Conservation (phyloP, 2,888 invertebrate species). For the Amblyjoppa proteus region DNA sequence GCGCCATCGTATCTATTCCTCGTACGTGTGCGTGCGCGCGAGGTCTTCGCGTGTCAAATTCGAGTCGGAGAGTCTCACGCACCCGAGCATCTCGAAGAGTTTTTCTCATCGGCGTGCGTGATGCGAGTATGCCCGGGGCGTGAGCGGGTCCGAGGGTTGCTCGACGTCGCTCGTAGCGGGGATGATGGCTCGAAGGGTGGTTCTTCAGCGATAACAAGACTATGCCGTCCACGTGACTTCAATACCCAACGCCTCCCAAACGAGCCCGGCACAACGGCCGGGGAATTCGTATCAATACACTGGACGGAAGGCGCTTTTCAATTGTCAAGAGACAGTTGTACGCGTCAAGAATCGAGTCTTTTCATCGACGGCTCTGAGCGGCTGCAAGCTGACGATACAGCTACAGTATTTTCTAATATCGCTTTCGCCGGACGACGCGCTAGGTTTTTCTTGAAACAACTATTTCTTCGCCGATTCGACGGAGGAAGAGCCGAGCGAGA, state of each 20-base stretch:
- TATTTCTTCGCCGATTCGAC: neutral
- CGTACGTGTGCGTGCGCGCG: slow-evolving; percentile 13
- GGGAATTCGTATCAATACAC: slow-evolving; percentile 74
- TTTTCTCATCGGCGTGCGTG: slow-evolving; percentile 41
- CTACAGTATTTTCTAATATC: slow-evolving; percentile 33
- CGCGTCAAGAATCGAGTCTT: slow-evolving; percentile 68
- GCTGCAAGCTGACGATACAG: slow-evolving; percentile 4
- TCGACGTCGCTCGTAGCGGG: slow-evolving; percentile 34
- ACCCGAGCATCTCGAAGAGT: slow-evolving; percentile 14
- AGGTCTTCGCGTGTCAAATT: slow-evolving; percentile 40
- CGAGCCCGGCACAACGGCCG: slow-evolving; percentile 40
- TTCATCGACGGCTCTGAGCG: slow-evolving; percentile 4
- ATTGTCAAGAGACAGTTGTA: slow-evolving; percentile 75
- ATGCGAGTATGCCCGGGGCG: slow-evolving; percentile 39
- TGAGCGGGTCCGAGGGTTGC: slow-evolving; percentile 47
- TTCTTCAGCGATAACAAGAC: slow-evolving; percentile 71
- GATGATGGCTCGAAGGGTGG: slow-evolving; percentile 57
- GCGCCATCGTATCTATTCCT: slow-evolving; percentile 3
- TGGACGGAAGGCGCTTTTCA: slow-evolving; percentile 73
- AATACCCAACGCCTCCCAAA: slow-evolving; percentile 70
- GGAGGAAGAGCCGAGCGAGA: neutral
- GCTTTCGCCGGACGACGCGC: slow-evolving; percentile 35
- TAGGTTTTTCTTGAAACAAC: neutral
- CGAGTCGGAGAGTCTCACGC: slow-evolving; percentile 40
- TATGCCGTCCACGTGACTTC: slow-evolving; percentile 76